Percentiles rank a stretch among this genome's conserved stretches.
These are phyloP conservation scores for Aphyosemion australe DNA, from an alignment of 2,113 vertebrate genomes.

Conservation along the genomic window DNA sequence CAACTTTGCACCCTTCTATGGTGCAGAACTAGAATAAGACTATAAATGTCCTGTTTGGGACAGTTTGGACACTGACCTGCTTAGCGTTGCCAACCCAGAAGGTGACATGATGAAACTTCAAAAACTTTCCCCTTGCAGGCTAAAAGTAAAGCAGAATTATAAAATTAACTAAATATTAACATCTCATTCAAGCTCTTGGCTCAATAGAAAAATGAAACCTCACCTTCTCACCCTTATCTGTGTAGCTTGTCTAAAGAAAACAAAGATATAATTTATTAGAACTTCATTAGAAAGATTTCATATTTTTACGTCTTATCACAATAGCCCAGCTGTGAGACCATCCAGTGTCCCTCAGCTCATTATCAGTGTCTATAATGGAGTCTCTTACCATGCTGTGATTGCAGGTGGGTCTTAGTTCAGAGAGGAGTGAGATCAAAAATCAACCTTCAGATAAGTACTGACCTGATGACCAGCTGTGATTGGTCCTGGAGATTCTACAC, in stretches of 20 bases:
- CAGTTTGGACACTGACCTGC: conserved; percentile 73
- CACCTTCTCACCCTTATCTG: conserved; percentile 87
- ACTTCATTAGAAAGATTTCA: conserved; percentile 10
- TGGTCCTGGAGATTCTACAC: conserved; percentile 72
- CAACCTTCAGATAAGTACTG: conserved; percentile 66
- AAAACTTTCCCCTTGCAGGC: conserved; percentile 77
- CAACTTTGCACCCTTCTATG: background rate
- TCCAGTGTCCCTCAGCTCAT: conserved; percentile 8
- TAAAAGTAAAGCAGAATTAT: conserved; percentile 35
- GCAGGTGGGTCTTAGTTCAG: conserved; percentile 33
- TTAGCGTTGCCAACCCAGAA: conserved; percentile 89
- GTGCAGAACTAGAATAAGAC: too few species aligned
- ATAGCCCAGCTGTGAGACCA: background rate
- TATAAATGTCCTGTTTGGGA: background rate
- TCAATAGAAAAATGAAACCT: conserved; percentile 10
- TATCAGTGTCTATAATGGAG: background rate
- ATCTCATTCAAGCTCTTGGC: background rate
- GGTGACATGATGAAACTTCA: conserved; percentile 83
- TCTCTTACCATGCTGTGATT: conserved; percentile 76
- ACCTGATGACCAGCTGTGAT: conserved; percentile 66
- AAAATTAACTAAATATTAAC: background rate
- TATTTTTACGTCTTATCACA: conserved; percentile 9
- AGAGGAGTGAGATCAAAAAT: conserved; percentile 17
- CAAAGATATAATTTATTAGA: conserved; percentile 4
- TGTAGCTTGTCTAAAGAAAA: conserved; percentile 81